Percentiles rank a stretch among this genome's conserved stretches.
phyloP scores from a whole-genome alignment of 2,888 invertebrate genomes.

The Germaria angustata region DNA sequence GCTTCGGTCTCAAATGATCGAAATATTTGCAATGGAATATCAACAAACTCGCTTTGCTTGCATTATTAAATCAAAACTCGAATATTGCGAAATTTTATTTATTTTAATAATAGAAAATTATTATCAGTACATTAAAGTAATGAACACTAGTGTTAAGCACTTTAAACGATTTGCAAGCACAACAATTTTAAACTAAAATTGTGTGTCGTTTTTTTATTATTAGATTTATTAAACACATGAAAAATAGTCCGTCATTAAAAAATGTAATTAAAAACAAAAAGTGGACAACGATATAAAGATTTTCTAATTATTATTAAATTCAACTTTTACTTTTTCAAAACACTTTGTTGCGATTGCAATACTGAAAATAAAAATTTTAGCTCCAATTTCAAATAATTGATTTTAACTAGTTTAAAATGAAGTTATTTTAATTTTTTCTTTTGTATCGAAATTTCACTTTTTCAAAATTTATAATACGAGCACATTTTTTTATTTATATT shows the following conservation, averaged over 20 bases:
- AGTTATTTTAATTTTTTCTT: background rate
- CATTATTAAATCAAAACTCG: too few species aligned
- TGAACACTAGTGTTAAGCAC: background rate
- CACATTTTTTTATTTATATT: constrained; percentile 3
- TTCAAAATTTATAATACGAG: background rate
- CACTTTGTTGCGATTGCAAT: background rate
- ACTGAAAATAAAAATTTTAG: background rate
- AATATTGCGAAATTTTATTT: background rate
- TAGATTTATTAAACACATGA: background rate
- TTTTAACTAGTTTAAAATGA: background rate
- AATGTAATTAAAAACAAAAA: background rate
- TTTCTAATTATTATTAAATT: background rate
- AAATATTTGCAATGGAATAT: too few species aligned
- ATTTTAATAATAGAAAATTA: constrained; percentile 22
- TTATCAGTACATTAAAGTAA: constrained; percentile 31
- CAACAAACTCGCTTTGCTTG: too few species aligned
- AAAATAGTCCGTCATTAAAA: background rate
- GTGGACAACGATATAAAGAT: background rate
- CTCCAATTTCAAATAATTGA: background rate
- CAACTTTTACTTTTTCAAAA: background rate
- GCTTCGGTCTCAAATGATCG: too few species aligned
- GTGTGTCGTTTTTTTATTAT: background rate
- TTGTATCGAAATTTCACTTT: constrained; percentile 37
- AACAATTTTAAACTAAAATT: background rate
- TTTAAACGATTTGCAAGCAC: background rate